phyloP scores from a whole-genome alignment of 2,797 vertebrate species.

The Todus mexicanus region DNA sequence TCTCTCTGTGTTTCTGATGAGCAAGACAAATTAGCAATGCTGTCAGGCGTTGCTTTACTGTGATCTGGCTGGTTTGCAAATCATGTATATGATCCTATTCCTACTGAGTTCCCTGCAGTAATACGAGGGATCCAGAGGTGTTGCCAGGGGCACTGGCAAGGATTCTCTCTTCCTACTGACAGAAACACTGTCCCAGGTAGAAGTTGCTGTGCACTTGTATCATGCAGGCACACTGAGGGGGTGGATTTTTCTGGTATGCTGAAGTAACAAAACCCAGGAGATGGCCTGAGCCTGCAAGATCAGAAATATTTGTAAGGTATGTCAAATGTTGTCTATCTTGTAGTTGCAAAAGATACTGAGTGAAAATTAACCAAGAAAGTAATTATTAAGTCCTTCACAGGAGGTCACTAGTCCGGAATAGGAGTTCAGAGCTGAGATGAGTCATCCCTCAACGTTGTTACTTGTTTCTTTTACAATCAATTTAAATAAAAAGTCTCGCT shows the following conservation, averaged over 20 bases:
- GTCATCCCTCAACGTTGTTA: background rate
- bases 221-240: too few relatives aligned
- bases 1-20: background rate
- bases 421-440: background rate
- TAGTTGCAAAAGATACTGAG: background rate
- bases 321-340: background rate
- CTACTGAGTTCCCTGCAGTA: too few relatives aligned
- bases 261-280: background rate
- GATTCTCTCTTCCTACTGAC: background rate
- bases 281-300: background rate
- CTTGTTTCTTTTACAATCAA: background rate
- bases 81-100: too few relatives aligned
- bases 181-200: background rate
- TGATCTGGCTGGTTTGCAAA: too few relatives aligned
- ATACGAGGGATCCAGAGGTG: background rate
- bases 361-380: background rate
- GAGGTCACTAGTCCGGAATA: background rate
- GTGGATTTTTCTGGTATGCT: background rate
- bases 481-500: background rate
- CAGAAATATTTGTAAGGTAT: background rate
- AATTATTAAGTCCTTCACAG: background rate
- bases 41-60: background rate
- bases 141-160: background rate
- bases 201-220: background rate
- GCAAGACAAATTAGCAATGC: background rate